phyloP scores from a whole-genome alignment of 2,888 invertebrate genomes.

The Polydrusus pterygomalis region DNA sequence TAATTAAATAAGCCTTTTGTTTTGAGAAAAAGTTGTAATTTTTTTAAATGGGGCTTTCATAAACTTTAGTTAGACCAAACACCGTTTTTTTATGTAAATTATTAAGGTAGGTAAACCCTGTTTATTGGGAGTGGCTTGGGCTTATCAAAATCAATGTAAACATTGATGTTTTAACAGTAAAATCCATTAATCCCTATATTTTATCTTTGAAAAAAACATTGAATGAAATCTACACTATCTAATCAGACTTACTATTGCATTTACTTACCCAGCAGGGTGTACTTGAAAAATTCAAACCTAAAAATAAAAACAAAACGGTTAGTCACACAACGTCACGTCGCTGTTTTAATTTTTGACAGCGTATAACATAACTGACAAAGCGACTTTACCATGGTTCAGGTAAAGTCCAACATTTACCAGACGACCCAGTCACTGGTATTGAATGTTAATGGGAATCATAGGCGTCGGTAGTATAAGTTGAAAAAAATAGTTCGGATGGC shows the following conservation, averaged over 20 bases:
- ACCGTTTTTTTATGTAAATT: neutral
- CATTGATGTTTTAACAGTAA: slow-evolving; percentile 14
- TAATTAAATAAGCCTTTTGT: neutral
- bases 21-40: too few species aligned
- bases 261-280: neutral
- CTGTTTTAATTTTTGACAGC: slow-evolving; percentile 27
- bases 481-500: too few species aligned
- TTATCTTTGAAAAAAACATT: slow-evolving; percentile 8
- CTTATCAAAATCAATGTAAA: slow-evolving; percentile 26
- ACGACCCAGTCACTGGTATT: slow-evolving; percentile 3
- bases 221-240: slow-evolving; percentile 8
- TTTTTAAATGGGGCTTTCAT: neutral
- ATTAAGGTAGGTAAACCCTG: neutral
- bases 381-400: neutral
- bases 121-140: slow-evolving; percentile 35
- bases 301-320: slow-evolving; percentile 31
- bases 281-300: slow-evolving; percentile 4
- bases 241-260: slow-evolving; percentile 23
- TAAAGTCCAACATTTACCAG: slow-evolving; percentile 14
- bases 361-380: slow-evolving; percentile 9
- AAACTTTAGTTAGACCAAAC: neutral
- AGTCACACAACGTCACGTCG: slow-evolving; percentile 16
- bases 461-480: neutral
- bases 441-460: slow-evolving; percentile 4
- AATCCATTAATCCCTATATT: slow-evolving; percentile 7